These are phyloP conservation scores for Argyra leucocephala DNA, from an alignment of 2,888 invertebrate genomes.

Conservation along the genomic window DNA sequence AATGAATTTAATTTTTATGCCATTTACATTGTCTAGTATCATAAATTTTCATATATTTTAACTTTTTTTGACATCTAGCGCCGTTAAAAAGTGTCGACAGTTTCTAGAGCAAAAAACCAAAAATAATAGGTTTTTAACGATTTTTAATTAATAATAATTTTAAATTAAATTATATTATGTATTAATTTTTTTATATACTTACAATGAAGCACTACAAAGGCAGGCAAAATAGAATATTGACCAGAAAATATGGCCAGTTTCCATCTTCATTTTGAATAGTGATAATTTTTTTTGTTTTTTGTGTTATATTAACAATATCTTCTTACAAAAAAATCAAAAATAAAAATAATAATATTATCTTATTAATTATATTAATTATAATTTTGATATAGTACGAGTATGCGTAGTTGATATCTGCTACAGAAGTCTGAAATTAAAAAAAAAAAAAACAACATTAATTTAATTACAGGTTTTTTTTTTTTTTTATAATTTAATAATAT, in stretches of 20 bases:
- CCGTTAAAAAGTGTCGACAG: too few relatives aligned
- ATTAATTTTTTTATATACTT: too few relatives aligned
- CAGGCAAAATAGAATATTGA: constrained; percentile 44
- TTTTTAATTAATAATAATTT: too few relatives aligned
- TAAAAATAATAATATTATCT: background rate
- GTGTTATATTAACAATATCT: constrained; percentile 1
- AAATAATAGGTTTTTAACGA: too few relatives aligned
- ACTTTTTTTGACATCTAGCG: too few relatives aligned
- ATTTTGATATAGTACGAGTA: background rate
- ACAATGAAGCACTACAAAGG: constrained; percentile 45
- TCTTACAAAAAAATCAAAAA: background rate
- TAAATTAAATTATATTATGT: too few relatives aligned
- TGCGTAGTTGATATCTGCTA: background rate
- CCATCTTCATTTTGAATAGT: constrained; percentile 33
- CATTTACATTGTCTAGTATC: too few relatives aligned
- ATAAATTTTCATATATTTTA: too few relatives aligned
- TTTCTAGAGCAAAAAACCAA: too few relatives aligned
- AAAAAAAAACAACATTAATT: background rate
- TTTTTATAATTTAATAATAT: too few relatives aligned
- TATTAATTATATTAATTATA: background rate
- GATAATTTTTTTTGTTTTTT: background rate
- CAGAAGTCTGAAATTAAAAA: background rate
- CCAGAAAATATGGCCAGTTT: constrained; percentile 44
- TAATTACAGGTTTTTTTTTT: too few relatives aligned
- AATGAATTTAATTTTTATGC: too few relatives aligned